Evolutionary conservation across 2,797 vertebrate species (phyloP).

Genomic region (Ptychadena robeensis): DNA sequence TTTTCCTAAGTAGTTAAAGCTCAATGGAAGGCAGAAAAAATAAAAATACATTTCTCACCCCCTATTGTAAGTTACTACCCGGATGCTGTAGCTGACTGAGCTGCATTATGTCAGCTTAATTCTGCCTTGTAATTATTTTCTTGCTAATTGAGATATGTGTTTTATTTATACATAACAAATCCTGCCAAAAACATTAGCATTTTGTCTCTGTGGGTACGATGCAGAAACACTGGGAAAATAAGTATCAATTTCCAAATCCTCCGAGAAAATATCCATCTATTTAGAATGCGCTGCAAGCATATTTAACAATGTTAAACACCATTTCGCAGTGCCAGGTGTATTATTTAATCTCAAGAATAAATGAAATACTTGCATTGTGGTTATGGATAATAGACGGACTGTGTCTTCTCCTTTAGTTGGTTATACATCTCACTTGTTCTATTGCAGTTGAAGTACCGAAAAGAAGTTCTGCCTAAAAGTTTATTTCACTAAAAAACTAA

Average conservation of each 20-base stretch:
- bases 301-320: conserved; percentile 42
- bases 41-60: too few species aligned
- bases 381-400: conserved; percentile 37
- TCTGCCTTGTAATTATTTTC: conserved; percentile 33
- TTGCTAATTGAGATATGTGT: conserved; percentile 43
- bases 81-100: neutral
- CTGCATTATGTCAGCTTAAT: conserved; percentile 25
- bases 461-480: neutral
- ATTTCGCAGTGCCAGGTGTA: conserved; percentile 30
- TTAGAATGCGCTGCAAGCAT: conserved; percentile 44
- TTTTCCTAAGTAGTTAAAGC: too few species aligned
- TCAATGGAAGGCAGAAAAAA: too few species aligned
- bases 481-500: neutral
- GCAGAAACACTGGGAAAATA: conserved; percentile 25
- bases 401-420: neutral
- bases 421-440: conserved; percentile 22
- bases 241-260: conserved; percentile 22
- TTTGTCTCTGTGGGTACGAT: conserved; percentile 45
- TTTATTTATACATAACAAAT: conserved; percentile 52
- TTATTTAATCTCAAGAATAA: conserved; percentile 35
- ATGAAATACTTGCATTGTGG: conserved; percentile 24
- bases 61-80: conserved; percentile 8
- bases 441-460: neutral
- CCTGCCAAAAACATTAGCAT: conserved; percentile 35
- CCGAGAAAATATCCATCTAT: conserved; percentile 38